phyloP scores from a whole-genome alignment of 92 coral and sea anemone species.

The Porites divaricata region DNA sequence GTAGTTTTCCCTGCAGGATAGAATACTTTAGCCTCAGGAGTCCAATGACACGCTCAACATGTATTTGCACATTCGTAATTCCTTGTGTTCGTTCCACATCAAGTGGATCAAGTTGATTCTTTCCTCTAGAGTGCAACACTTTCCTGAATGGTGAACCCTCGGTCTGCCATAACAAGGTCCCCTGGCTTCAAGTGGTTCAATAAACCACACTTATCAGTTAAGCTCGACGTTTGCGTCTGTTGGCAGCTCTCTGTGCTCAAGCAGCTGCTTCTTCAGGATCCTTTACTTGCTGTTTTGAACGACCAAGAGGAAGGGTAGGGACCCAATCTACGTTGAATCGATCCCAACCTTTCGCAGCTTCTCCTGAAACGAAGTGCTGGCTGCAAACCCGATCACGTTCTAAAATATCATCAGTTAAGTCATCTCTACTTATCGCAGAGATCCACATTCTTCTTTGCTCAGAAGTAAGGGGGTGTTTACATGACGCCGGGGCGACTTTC shows the following conservation, averaged over 20 bases:
- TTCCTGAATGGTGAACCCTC: constrained; percentile 17
- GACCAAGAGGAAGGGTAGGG: not conserved
- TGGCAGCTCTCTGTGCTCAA: too few species aligned
- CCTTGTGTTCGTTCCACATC: constrained; percentile 32
- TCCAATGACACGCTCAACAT: constrained; percentile 46
- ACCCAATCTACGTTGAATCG: not conserved
- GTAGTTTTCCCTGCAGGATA: constrained; percentile 31
- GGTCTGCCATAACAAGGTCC: constrained; percentile 18
- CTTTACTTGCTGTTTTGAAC: not conserved
- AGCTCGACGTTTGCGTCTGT: too few species aligned
- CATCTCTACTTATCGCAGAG: constrained; percentile 10
- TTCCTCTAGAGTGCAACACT: constrained; percentile 34
- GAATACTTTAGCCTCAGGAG: constrained; percentile 39
- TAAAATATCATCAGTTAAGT: not conserved
- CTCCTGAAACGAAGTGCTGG: constrained; percentile 37
- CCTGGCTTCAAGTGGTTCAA: constrained; percentile 18
- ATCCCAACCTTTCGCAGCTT: constrained; percentile 37
- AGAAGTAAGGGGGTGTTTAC: too few species aligned
- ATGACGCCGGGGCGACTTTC: too few species aligned
- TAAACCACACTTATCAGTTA: constrained; percentile 28
- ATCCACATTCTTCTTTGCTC: too few species aligned
- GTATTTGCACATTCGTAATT: constrained; percentile 43
- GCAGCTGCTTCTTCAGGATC: too few species aligned
- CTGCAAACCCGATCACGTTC: constrained; percentile 34
- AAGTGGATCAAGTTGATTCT: constrained; percentile 42